Evolutionary conservation across 2,113 vertebrate genomes (phyloP), one percentile per base, ranked within the genome.

Genomic region (Tor tambroides): DNA sequence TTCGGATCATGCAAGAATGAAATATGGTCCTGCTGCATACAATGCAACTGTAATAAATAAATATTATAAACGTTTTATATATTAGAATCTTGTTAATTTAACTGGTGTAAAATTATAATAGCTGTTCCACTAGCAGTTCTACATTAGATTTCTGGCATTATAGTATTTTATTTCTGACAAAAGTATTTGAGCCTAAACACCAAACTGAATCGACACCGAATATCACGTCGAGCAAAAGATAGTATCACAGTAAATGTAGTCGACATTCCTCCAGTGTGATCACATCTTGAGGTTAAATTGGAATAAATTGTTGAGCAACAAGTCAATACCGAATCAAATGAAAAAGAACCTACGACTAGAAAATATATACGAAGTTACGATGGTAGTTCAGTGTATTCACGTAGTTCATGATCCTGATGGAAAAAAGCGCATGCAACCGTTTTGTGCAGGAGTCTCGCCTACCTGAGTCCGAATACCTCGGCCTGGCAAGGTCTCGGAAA

Each of bases 391-490:
- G 3, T 43, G 23, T 26, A 63, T 81, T 43, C n/a, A 28, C 59
- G 12, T 38, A 23, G 32, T 65, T 46, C 38, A 41, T 8, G 65
- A 51, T 51, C 10, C 41, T 43, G 41, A 10, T 7, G 7, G 5
- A 59, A 32, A 23, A 65, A 85, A n/a, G 28, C 77, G 46, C 54
- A 56, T 46, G 63, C 8, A 35, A 61, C 32, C 43, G 84, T 23
- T 23, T 46, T 14, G 17, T 46, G 56, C 54, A 51, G 15, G 17
- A 81, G 86, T 49, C 84, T 63, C 38, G 49, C 84, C 92, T 97
- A 98, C 98, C 98, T 96, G 97, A 96, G 92, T 98, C 97, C 32
- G 94, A 92, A 90, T 96, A 96, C 86, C 97, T 96, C 93, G 97
- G 97, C 94, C 97, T 95, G 93, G 96, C 90, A 78, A 96, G 96